These are phyloP conservation scores for Lycaena phlaeas DNA, from an alignment of 2,888 invertebrate genomes.

Conservation along the genomic window DNA sequence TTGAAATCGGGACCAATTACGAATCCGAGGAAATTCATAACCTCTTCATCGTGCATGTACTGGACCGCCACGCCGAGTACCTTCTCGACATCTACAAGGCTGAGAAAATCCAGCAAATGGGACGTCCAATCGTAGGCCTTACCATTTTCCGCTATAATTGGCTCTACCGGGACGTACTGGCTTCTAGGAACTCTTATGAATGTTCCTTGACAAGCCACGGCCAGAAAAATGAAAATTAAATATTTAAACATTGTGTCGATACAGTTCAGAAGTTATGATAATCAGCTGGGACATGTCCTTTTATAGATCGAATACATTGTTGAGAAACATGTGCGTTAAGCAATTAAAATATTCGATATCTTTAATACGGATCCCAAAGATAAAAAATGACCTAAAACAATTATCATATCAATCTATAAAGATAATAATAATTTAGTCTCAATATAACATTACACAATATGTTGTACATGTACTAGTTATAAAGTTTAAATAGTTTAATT, in stretches of 20 bases:
- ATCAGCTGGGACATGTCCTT: neutral
- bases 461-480: too few relatives aligned
- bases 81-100: conserved; percentile 28
- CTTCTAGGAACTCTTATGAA: conserved; percentile 6
- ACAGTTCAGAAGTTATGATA: neutral
- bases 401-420: neutral
- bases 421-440: too few relatives aligned
- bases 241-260: conserved; percentile 17
- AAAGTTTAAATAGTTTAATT: too few relatives aligned
- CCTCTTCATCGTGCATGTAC: conserved; percentile 30
- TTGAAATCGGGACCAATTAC: conserved; percentile 27
- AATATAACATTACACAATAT: too few relatives aligned
- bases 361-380: conserved; percentile 2
- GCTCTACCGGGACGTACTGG: neutral
- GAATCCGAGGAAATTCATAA: conserved; percentile 28
- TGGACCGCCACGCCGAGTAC: conserved; percentile 24
- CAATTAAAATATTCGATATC: conserved; percentile 3
- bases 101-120: conserved; percentile 28
- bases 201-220: conserved; percentile 12
- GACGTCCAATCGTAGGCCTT: conserved; percentile 19
- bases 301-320: conserved; percentile 3
- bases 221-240: conserved; percentile 9
- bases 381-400: conserved; percentile 13
- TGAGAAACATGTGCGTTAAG: conserved; percentile 9
- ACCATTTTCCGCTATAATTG: neutral